Evolutionary conservation across 2,113 vertebrate genomes (phyloP), one percentile per base, ranked within the genome.

Genomic region (Sinocyclocheilus rhinocerous): DNA sequence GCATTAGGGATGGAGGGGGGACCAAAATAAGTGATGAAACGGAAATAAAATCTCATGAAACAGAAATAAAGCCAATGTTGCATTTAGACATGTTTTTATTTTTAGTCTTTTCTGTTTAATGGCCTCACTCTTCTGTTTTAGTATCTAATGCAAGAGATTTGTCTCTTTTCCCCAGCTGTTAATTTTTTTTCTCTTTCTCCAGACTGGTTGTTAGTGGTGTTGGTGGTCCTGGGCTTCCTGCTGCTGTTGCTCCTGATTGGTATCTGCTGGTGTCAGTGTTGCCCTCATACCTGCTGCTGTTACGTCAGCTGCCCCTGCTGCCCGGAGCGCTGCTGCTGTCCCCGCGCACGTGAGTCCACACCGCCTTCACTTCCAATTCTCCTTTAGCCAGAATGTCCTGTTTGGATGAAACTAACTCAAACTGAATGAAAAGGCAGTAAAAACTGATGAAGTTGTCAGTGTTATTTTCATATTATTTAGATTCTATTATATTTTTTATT

Each of bases 181-280:
- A 33, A 36, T 55, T 6, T 1, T 20, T 20, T 22, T 73, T 22
- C 48, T 22, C 50, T 22, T 61, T 61, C 24, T 79, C 63, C 95
- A 98, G 97, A 98, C 89, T 97, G 96, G 97, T 92, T 98, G 29
- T 94, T 98, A 24, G 97, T 98, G 22, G 90, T 96, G 0, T 73
- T 98, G 85, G 95, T 98, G 83, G 93, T 95, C 6, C 42, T 97
- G 13, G 97, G 95, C 0, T 94, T 90, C 86, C 83, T 97, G 57
- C 85, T 97, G 26, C 16, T 97, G 79, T 80, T 97, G 87, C 89
- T 97, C 18, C 91, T 97, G 76, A 93, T 97, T 1, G 94, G 95
- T 59, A 96, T 98, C 92, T 98, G 97, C 91, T 98, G 97, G 96
- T 98, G 97, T 52, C 97, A 98, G 92, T 98, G 97, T 87, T 98